phyloP scores from a whole-genome alignment of 2,113 vertebrate genomes.

The Ardeotis arabs region DNA sequence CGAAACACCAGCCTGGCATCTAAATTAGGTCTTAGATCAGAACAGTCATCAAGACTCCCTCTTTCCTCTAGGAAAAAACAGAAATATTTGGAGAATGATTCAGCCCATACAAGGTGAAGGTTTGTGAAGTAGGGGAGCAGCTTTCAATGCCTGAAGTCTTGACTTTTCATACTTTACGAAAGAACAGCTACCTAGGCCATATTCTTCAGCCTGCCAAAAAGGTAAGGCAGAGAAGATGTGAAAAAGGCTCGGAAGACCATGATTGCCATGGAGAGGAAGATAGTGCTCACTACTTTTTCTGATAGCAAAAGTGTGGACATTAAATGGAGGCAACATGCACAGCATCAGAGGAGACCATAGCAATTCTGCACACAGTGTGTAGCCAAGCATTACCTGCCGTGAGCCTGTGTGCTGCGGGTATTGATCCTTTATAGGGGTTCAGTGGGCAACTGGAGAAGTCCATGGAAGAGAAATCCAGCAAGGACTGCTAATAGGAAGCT shows the following conservation, averaged over 20 bases:
- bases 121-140: background rate
- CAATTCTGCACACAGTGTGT: rapidly evolving
- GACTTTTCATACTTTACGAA: background rate
- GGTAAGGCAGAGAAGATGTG: background rate
- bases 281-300: background rate
- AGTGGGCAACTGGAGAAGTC: background rate
- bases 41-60: background rate
- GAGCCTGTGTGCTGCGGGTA: rapidly evolving
- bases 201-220: background rate
- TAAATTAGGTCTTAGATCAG: background rate
- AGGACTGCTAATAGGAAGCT: background rate
- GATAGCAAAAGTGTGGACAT: background rate
- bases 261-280: background rate
- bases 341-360: rapidly evolving
- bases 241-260: background rate
- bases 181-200: background rate
- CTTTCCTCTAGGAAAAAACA: background rate
- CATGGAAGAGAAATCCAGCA: background rate
- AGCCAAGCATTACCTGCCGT: rapidly evolving
- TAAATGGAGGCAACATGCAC: background rate
- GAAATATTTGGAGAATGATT: background rate
- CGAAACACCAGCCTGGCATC: background rate
- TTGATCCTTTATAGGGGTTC: background rate
- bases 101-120: background rate
- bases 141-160: background rate